phyloP scores from a whole-genome alignment of 2,888 invertebrate species.

The Drosophila mercatorum region DNA sequence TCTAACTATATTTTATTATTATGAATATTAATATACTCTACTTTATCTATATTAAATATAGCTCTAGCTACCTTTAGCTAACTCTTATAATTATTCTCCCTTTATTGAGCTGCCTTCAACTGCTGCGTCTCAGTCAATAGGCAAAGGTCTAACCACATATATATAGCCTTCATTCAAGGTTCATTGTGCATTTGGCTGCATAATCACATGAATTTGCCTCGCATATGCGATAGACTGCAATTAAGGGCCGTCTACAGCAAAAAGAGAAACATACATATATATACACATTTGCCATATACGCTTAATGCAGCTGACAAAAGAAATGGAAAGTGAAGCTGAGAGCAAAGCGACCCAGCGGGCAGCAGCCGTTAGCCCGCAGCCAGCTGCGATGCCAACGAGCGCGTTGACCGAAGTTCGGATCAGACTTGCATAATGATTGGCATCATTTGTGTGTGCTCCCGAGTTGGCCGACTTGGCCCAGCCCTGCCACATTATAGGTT shows the following conservation, averaged over 20 bases:
- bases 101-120: neutral
- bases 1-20: neutral
- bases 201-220: constrained; percentile 5
- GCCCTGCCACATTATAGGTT: constrained; percentile 29
- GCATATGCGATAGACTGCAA: constrained; percentile 23
- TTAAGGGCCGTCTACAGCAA: constrained; percentile 59
- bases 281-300: neutral
- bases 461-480: constrained; percentile 3
- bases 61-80: neutral
- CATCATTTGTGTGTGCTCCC: constrained; percentile 36
- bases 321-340: constrained; percentile 66
- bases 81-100: constrained; percentile 2
- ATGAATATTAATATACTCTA: neutral
- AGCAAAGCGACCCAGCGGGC: constrained; percentile 22
- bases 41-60: neutral
- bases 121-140: neutral
- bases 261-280: constrained; percentile 9
- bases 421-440: constrained; percentile 75
- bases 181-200: constrained; percentile 60
- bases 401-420: constrained; percentile 61
- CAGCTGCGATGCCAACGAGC: constrained; percentile 44
- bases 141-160: neutral
- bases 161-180: constrained; percentile 32
- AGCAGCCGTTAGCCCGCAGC: constrained; percentile 9
- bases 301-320: constrained; percentile 57